These are phyloP conservation scores for Diceros bicornis DNA, from an alignment of 2,797 vertebrate genomes.

Conservation along the genomic window DNA sequence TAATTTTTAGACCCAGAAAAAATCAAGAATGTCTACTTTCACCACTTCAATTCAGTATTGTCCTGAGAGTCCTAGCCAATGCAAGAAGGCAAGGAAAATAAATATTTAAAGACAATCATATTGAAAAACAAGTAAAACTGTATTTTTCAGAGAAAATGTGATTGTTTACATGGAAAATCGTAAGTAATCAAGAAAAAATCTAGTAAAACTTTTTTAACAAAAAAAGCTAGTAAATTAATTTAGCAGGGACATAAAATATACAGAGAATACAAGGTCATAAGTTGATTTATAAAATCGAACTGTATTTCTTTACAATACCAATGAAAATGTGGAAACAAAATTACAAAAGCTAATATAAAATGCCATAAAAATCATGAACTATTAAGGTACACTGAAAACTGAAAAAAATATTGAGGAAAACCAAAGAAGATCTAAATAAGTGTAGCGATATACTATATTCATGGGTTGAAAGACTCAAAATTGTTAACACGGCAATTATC, in stretches of 20 bases:
- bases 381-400: not conserved
- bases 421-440: not conserved
- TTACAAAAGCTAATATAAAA: not conserved
- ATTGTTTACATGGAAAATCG: not conserved
- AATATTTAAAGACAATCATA: not conserved
- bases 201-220: not conserved
- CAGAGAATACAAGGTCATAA: not conserved
- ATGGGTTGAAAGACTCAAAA: not conserved
- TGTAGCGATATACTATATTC: not conserved
- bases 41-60: not conserved
- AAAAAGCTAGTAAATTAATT: not conserved
- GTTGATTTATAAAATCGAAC: not conserved
- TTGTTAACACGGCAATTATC: not conserved
- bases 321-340: not conserved
- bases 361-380: not conserved
- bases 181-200: not conserved
- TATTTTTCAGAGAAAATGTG: not conserved
- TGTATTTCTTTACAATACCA: not conserved
- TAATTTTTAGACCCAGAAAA: not conserved
- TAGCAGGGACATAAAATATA: not conserved
- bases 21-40: not conserved
- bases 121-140: not conserved
- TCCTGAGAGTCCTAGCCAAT: not conserved
- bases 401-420: not conserved
- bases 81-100: not conserved